These are phyloP conservation scores for Nomada hirtipes DNA, from an alignment of 2,888 invertebrate species.

Conservation along the genomic window DNA sequence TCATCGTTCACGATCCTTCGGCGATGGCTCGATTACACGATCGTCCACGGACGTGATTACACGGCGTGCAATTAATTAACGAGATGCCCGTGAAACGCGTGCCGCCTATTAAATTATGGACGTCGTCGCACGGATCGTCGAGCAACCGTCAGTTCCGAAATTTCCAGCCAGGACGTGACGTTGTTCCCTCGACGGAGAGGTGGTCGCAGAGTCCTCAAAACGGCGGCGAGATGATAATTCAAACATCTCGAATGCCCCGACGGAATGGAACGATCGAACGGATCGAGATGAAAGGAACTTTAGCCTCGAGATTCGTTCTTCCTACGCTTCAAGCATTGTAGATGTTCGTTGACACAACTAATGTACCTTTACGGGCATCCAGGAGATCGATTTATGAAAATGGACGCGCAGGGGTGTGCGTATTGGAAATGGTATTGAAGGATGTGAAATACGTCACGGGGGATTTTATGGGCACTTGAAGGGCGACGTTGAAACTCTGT, in stretches of 20 bases:
- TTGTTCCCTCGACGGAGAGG: conserved; percentile 12
- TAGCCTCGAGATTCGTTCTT: not conserved
- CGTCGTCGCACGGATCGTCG: conserved; percentile 26
- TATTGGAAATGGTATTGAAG: no score
- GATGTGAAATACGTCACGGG: no score
- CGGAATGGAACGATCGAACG: no score
- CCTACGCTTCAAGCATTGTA: not conserved
- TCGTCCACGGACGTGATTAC: conserved; percentile 30
- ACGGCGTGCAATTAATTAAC: conserved; percentile 46
- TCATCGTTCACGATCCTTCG: not conserved
- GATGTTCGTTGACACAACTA: not conserved
- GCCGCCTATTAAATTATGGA: conserved; percentile 45
- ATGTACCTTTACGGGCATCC: not conserved
- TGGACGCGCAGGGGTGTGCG: no score
- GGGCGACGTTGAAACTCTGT: no score
- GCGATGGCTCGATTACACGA: conserved; percentile 16
- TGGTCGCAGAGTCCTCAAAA: no score
- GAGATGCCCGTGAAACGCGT: conserved; percentile 19
- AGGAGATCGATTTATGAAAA: no score
- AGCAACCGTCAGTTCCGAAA: conserved; percentile 35
- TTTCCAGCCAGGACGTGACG: conserved; percentile 34
- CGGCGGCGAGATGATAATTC: conserved; percentile 42
- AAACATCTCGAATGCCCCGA: conserved; percentile 21
- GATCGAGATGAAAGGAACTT: not conserved
- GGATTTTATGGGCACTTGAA: no score